These are phyloP conservation scores for Endotricha flammealis DNA, from an alignment of 2,888 invertebrate species.

Conservation along the genomic window DNA sequence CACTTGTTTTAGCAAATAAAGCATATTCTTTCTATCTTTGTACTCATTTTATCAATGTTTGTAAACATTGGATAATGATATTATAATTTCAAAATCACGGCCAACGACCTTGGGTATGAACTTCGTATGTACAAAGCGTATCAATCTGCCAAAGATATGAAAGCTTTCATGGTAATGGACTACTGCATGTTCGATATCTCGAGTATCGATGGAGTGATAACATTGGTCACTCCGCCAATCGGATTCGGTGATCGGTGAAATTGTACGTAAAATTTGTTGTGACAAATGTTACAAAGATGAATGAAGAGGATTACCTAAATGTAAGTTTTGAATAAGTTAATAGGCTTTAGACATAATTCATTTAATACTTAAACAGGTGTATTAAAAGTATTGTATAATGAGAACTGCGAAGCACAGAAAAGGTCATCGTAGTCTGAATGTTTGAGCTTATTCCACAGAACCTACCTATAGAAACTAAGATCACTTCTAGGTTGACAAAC, in stretches of 20 bases:
- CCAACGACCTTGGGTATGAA: conserved; percentile 7
- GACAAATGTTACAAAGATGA: conserved; percentile 10
- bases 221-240: conserved; percentile 2
- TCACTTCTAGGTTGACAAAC: no score
- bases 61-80: no score
- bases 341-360: no score
- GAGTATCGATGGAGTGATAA: conserved; percentile 21
- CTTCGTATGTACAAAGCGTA: conserved; percentile 7
- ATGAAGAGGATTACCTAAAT: conserved; percentile 17
- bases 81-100: conserved; percentile 3
- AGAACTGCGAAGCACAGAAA: no score
- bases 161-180: conserved; percentile 72
- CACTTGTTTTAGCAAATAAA: no score
- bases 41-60: background rate
- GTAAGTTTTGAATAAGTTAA: conserved; percentile 13
- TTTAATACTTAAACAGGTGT: no score
- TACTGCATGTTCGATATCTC: conserved; percentile 51
- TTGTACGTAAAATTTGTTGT: background rate
- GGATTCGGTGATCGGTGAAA: background rate
- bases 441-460: no score
- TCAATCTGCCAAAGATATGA: conserved; percentile 44
- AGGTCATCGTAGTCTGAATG: no score
- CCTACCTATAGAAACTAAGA: no score
- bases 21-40: background rate
- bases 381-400: no score